phyloP scores from a whole-genome alignment of 2,888 invertebrate genomes.

The Synergus gifuensis region DNA sequence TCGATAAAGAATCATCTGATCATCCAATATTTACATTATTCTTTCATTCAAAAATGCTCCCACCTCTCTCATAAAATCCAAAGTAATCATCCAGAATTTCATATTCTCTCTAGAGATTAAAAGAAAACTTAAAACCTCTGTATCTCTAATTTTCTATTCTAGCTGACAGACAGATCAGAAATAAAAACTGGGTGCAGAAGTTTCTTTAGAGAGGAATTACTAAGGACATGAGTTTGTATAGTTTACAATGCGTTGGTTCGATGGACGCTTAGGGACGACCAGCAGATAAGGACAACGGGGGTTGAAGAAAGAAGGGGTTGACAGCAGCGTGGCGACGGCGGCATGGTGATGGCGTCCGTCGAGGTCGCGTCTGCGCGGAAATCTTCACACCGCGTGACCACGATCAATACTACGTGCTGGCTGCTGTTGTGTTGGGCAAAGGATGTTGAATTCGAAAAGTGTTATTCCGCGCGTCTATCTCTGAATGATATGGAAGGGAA shows the following conservation, averaged over 20 bases:
- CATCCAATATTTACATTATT: neutral
- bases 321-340: slow-evolving; percentile 79
- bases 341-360: slow-evolving; percentile 76
- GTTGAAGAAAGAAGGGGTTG: slow-evolving; percentile 61
- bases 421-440: slow-evolving; percentile 66
- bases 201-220: slow-evolving; percentile 13
- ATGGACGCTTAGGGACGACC: slow-evolving; percentile 51
- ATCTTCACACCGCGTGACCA: slow-evolving; percentile 79
- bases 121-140: neutral
- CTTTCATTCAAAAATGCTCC: neutral
- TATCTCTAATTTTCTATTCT: neutral
- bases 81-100: neutral
- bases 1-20: too few relatives aligned
- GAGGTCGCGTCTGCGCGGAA: slow-evolving; percentile 79
- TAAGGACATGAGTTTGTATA: slow-evolving; percentile 24
- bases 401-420: slow-evolving; percentile 70
- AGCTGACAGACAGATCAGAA: neutral
- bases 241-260: slow-evolving; percentile 44
- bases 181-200: slow-evolving; percentile 6
- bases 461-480: slow-evolving; percentile 78
- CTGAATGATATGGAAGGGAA: slow-evolving; percentile 78
- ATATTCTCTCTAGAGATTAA: neutral
- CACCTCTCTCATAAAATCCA: neutral
- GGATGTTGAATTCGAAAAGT: slow-evolving; percentile 78
- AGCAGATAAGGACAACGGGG: slow-evolving; percentile 51